Conservation (phyloP, 1,140 invertebrate species). For the Zaprionus ghesquierei region DNA sequence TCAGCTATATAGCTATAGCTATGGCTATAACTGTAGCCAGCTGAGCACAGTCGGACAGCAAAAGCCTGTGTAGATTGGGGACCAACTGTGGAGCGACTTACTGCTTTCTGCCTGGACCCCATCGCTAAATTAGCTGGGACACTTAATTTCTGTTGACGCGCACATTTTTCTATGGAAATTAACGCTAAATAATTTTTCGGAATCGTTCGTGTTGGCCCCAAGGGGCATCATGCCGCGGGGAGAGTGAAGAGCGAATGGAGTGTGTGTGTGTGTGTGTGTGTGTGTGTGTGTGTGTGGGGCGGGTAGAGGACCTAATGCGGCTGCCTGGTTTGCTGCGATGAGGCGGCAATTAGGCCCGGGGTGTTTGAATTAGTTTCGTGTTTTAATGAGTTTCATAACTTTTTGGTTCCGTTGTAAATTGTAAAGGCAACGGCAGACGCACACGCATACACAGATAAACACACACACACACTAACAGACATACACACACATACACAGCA, state of each 20-base stretch:
- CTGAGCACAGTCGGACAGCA: constrained; percentile 16
- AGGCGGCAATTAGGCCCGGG: constrained; percentile 78
- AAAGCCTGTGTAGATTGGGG: neutral
- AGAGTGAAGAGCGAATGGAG: too few species aligned
- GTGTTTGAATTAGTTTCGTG: constrained; percentile 80
- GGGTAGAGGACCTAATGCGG: constrained; percentile 13
- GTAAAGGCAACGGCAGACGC: constrained; percentile 50
- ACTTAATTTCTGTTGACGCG: constrained; percentile 80
- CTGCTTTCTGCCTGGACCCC: constrained; percentile 49
- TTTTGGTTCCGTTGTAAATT: constrained; percentile 81
- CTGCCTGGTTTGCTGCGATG: constrained; percentile 47
- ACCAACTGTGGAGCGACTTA: constrained; percentile 22
- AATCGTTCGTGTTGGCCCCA: constrained; percentile 61
- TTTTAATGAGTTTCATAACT: constrained; percentile 81
- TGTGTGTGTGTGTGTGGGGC: too few species aligned
- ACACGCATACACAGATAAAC: constrained; percentile 19
- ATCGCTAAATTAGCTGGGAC: constrained; percentile 79
- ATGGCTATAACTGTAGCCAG: neutral
- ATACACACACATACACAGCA: neutral
- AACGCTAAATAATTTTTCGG: constrained; percentile 78
- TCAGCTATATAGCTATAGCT: constrained; percentile 37
- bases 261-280: too few species aligned
- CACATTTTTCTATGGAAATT: constrained; percentile 81
- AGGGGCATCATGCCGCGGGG: constrained; percentile 6
- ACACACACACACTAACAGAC: neutral